These are phyloP conservation scores for Leptatherina wallacei DNA, from an alignment of 2,797 vertebrate genomes.

Conservation along the genomic window DNA sequence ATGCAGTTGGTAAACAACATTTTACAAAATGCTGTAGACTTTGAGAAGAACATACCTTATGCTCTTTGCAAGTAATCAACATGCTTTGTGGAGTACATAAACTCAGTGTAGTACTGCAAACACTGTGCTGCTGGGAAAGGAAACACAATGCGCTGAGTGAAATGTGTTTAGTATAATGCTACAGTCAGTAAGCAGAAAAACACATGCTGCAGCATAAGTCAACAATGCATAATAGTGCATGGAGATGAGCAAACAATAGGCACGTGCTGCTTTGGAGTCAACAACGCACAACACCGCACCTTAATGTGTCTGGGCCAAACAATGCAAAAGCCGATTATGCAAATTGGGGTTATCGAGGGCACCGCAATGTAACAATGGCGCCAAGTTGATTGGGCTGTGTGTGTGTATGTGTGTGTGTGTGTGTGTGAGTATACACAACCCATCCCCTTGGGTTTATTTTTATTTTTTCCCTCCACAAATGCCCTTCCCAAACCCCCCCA, in stretches of 20 bases:
- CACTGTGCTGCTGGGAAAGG: slow-evolving; percentile 24
- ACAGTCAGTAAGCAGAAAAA: slow-evolving; percentile 68
- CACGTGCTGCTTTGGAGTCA: slow-evolving; percentile 76
- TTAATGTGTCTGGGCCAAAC: slow-evolving; percentile 81
- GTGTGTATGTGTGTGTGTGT: slow-evolving; percentile 17
- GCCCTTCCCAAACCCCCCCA: slow-evolving; percentile 61
- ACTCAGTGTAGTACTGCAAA: slow-evolving; percentile 22
- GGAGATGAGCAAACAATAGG: slow-evolving; percentile 77
- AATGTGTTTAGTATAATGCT: slow-evolving; percentile 39
- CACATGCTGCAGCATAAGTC: slow-evolving; percentile 71
- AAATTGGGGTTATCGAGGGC: slow-evolving; percentile 82
- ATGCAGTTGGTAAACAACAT: slow-evolving; percentile 51
- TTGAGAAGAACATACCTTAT: slow-evolving; percentile 45
- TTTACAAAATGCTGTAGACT: slow-evolving; percentile 43
- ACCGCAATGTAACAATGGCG: slow-evolving; percentile 78
- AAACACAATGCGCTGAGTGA: slow-evolving; percentile 52
- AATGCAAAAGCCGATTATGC: slow-evolving; percentile 83
- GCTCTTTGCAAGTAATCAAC: slow-evolving; percentile 41
- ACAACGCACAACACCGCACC: slow-evolving; percentile 74
- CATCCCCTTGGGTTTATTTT: slow-evolving; percentile 69
- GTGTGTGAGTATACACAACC: slow-evolving; percentile 37
- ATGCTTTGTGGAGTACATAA: slow-evolving; percentile 38
- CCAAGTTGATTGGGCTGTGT: slow-evolving; percentile 73
- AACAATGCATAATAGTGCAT: slow-evolving; percentile 68
- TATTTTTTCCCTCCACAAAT: slow-evolving; percentile 59